Base-by-base conservation (phyloP, 92 coral and sea anemone species). In the Palythoa heliodiscus region DNA sequence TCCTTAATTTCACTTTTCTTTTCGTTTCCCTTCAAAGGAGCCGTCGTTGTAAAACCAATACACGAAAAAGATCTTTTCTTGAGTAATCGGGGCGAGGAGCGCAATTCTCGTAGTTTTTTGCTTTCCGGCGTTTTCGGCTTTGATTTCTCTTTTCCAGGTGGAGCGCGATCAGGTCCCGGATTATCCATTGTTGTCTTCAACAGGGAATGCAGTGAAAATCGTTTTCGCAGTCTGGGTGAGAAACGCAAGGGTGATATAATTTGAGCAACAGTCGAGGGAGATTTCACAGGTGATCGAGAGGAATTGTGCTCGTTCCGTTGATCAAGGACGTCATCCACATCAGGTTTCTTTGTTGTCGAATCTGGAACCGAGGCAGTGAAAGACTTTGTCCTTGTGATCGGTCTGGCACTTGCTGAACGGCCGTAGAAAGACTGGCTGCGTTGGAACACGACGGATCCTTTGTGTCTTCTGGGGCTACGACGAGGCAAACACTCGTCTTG, bases 351-450 rank as follows among this genome's bases (percentile, higher is more conserved):
- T 43, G 71, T 64, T 8, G 98, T 88, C 3, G 95, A 88, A 37
- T 70, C 88, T 20, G 72, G 60, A 50, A 82, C 82, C 69, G 71
- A 71, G 19, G 82, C 90, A 23, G 93, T 87, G 71, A 88, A 90
- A 35, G 96, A 93, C 57, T 76, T 83, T 57, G 98, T 89, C 48
- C 98, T 76, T 12, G 87, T 91, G 55, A 94, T 79, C 17, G 93
- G 95, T 39, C 92, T 89, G 20, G 93, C 87, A 52, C 87, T 85
- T 2, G 93, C 87, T 5, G 95, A 86, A 70, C 87, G 82, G 20
- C 98, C 98, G 77, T 94, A 94, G 76, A 94, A 94, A 16, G 98
- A 92, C 61, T 89, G 93, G 79, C 98, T 94, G 16, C 98, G 88
- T 73, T 94, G 98, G 71, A 92, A 92, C 23, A 77, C 52, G 14